phyloP scores from a whole-genome alignment of 2,888 invertebrate genomes.

The Margaritifera margaritifera region DNA sequence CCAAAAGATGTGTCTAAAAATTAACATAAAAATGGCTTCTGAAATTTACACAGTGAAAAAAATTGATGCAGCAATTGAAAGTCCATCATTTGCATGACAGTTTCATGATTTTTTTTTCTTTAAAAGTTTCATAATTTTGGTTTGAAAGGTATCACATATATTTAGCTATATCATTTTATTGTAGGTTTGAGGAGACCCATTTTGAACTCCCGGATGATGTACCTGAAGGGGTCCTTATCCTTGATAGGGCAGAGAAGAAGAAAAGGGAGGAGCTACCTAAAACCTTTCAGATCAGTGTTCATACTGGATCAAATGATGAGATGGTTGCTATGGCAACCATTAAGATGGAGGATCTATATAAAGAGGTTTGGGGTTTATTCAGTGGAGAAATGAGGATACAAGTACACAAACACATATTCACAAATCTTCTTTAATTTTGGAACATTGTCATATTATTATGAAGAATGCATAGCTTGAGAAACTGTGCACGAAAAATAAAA shows the following conservation, averaged over 20 bases:
- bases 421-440: too few species aligned
- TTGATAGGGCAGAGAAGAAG: slow-evolving; percentile 29
- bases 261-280: slow-evolving; percentile 40
- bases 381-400: too few species aligned
- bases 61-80: too few species aligned
- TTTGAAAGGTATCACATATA: neutral
- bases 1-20: too few species aligned
- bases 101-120: too few species aligned
- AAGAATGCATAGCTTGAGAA: too few species aligned
- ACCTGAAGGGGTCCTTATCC: slow-evolving; percentile 24
- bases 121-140: neutral
- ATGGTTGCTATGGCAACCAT: slow-evolving; percentile 70
- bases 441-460: too few species aligned
- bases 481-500: too few species aligned
- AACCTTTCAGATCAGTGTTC: slow-evolving; percentile 59
- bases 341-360: slow-evolving; percentile 62
- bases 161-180: neutral
- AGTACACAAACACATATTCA: too few species aligned
- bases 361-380: slow-evolving; percentile 43
- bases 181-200: slow-evolving; percentile 59
- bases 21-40: too few species aligned
- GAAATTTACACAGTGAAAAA: too few species aligned
- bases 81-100: too few species aligned
- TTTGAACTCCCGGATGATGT: slow-evolving; percentile 56
- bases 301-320: slow-evolving; percentile 64